These are phyloP conservation scores for Bufotes viridis DNA, from an alignment of 2,797 vertebrate genomes.

Conservation along the genomic window DNA sequence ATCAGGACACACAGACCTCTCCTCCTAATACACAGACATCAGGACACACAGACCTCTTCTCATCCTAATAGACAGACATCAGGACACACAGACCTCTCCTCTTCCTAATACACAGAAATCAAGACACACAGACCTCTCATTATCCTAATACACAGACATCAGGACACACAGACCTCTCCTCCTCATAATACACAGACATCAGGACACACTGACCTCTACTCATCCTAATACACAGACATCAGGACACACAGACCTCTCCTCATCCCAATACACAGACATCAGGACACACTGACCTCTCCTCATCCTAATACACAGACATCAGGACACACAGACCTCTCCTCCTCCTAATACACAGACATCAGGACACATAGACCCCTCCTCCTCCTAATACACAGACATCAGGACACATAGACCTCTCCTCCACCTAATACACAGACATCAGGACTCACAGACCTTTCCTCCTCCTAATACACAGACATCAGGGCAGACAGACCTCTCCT, in stretches of 20 bases:
- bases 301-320: neutral
- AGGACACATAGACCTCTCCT: neutral
- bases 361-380: neutral
- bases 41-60: conserved; percentile 1
- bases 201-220: neutral
- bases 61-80: too few species aligned
- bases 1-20: conserved; percentile 1
- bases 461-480: conserved; percentile 13
- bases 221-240: too few species aligned
- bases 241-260: too few species aligned
- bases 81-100: too few species aligned
- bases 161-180: neutral
- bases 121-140: too few species aligned
- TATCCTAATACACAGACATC: neutral
- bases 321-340: too few species aligned
- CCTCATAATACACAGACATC: neutral
- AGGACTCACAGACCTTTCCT: neutral
- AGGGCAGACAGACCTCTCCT: neutral
- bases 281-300: neutral
- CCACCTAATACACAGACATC: neutral
- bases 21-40: conserved; percentile 25
- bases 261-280: neutral
- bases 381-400: conserved; percentile 22
- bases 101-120: too few species aligned
- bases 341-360: neutral